A percentile compares a stretch with the other conserved stretches of the same genome.
Conservation (phyloP, 2,888 invertebrate species). For the Standfussiana lucernea region DNA sequence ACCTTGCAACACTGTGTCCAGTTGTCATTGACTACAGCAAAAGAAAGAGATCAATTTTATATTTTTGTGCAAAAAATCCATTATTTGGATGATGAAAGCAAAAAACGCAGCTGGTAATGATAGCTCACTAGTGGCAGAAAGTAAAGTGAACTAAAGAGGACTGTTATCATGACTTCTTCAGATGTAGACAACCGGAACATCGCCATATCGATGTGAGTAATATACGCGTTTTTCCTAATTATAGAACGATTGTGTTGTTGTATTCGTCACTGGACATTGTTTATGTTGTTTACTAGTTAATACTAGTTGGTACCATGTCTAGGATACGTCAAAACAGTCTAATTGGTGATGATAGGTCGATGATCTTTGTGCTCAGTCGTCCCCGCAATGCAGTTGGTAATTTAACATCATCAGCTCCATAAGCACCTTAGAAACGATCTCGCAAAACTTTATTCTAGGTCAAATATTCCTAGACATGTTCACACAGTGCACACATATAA, state of each 20-base stretch:
- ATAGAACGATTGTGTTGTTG: constrained; percentile 77
- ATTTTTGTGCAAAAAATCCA: constrained; percentile 81
- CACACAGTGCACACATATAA: neutral
- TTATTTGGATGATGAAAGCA: constrained; percentile 87
- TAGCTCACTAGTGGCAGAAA: constrained; percentile 77
- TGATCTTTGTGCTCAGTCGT: constrained; percentile 51
- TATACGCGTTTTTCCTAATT: constrained; percentile 80
- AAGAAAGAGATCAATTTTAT: constrained; percentile 74
- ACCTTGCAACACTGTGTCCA: constrained; percentile 46
- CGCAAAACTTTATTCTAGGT: neutral
- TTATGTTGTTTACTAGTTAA: constrained; percentile 70
- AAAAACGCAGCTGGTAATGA: constrained; percentile 82
- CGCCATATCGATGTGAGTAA: constrained; percentile 88
- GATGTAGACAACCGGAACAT: constrained; percentile 88
- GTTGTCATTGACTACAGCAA: constrained; percentile 64
- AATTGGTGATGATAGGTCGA: constrained; percentile 52
- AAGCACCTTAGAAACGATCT: neutral
- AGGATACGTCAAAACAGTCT: constrained; percentile 21
- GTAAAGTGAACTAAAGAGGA: constrained; percentile 77
- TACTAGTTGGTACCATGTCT: constrained; percentile 46
- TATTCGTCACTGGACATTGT: constrained; percentile 73
- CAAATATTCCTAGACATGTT: neutral
- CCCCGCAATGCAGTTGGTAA: constrained; percentile 56
- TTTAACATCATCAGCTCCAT: constrained; percentile 35
- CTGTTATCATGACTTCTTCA: constrained; percentile 85